Base-by-base conservation (phyloP, 2,113 vertebrate genomes). In the Cyprinodon variegatus region DNA sequence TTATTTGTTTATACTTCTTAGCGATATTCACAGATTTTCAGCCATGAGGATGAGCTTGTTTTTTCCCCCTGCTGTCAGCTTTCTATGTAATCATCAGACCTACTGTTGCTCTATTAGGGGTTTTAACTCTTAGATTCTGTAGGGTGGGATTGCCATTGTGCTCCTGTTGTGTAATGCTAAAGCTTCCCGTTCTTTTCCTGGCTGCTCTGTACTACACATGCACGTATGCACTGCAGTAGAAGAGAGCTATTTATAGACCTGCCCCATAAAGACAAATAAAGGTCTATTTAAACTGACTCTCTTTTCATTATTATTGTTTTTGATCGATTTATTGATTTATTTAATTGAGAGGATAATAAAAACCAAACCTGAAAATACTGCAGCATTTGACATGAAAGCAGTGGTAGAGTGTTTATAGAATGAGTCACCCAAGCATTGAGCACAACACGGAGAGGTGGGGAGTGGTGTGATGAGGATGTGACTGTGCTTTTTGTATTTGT, bases 241-340 rank as follows among this genome's bases (percentile, higher is more conserved):
- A 48, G 39, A 75, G 63, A 61, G 77, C 88, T 91, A 90, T 91
- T 90, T 85, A 77, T 90, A 91, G 86, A 81, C 46, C 14, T 76
- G 77, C 68, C 62, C 70, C 68, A 66, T 69, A 77, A 84, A 72
- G 83, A 83, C 77, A 76, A 88, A 79, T 59, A 82, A 76, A 67
- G 53, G 83, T 77, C 36, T 46, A 72, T 80, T 83, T 76, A 65
- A 46, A 79, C 82, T 17, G 61, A 83, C 68, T 69, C 79, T 65
- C 48, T 50, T 29, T 61, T 36, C 82, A 50, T 72, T 9, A 65
- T 29, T 1, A 38, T 57, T 11, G 4, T 77, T 74, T 39, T n/a
- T n/a, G 65, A 72, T n/a, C 17, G 29, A 29, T 29, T 29, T 29
- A 29, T 29, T 29, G 48, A 2, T 39, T 70, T 29, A 43, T 69